These are phyloP conservation scores for Melanogrammus aeglefinus DNA, from an alignment of 2,797 vertebrate genomes.

Conservation along the genomic window DNA sequence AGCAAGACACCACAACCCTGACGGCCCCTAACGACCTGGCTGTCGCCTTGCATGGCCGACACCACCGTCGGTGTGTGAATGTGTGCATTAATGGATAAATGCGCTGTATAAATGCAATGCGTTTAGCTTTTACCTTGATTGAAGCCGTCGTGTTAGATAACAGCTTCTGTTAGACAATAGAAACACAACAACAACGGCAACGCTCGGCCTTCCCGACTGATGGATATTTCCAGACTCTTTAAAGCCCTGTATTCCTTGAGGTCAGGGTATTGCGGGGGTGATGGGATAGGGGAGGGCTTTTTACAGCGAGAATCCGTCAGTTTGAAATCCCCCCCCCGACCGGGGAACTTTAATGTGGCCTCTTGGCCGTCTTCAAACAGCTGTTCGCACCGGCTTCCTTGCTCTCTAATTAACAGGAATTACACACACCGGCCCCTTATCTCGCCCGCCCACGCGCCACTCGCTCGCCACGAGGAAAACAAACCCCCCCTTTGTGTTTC, in stretches of 20 bases:
- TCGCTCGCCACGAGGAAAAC: constrained; percentile 38
- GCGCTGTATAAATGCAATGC: too few species aligned
- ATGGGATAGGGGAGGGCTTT: constrained; percentile 9
- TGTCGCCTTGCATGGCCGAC: too few species aligned
- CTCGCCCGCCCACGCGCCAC: constrained; percentile 50
- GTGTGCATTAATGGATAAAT: too few species aligned
- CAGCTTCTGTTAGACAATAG: background rate
- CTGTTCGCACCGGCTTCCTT: constrained; percentile 57
- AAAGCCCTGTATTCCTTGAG: constrained; percentile 48
- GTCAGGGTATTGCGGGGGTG: background rate
- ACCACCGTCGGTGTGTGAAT: too few species aligned
- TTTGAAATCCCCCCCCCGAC: constrained; percentile 38
- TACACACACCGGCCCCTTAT: constrained; percentile 56
- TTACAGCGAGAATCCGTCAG: constrained; percentile 46
- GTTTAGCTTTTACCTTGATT: too few species aligned
- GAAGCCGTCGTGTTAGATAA: too few species aligned
- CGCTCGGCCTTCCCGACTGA: constrained; percentile 4
- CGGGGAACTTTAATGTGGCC: constrained; percentile 46
- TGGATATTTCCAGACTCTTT: constrained; percentile 40
- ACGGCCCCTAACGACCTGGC: too few species aligned
- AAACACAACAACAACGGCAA: constrained; percentile 19
- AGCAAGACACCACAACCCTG: too few species aligned
- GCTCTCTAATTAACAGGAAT: constrained; percentile 76
- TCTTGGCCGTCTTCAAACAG: constrained; percentile 60
- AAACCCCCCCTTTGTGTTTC: background rate